Percentiles rank a stretch among this genome's conserved stretches.
Conservation (phyloP, 1,140 invertebrate species). For the Phthorimaea operculella region DNA sequence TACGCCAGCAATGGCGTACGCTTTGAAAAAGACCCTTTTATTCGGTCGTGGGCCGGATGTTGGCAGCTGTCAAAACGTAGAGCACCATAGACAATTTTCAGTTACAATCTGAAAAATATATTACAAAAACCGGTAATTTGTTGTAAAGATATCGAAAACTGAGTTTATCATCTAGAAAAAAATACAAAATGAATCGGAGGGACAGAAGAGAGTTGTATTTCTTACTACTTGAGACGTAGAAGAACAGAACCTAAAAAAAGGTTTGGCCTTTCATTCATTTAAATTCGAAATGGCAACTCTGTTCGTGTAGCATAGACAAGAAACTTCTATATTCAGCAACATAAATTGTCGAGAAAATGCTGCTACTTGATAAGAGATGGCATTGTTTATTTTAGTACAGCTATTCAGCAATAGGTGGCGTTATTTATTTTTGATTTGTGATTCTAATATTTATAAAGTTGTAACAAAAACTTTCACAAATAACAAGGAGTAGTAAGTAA, state of each 20-base stretch:
- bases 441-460: too few species aligned
- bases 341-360: not conserved
- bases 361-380: slow-evolving; percentile 14
- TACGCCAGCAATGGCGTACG: slow-evolving; percentile 87
- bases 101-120: not conserved
- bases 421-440: not conserved
- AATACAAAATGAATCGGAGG: too few species aligned
- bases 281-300: too few species aligned
- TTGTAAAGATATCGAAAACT: slow-evolving; percentile 7
- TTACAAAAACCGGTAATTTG: not conserved
- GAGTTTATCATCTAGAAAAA: too few species aligned
- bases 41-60: slow-evolving; percentile 48
- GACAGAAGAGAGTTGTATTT: too few species aligned
- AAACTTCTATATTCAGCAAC: too few species aligned
- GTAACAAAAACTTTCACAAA: too few species aligned
- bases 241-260: too few species aligned
- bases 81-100: slow-evolving; percentile 36
- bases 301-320: too few species aligned
- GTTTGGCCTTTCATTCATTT: too few species aligned
- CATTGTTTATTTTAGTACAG: not conserved
- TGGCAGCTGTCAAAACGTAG: slow-evolving; percentile 32
- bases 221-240: too few species aligned
- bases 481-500: too few species aligned
- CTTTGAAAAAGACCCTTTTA: slow-evolving; percentile 72
- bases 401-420: slow-evolving; percentile 7